Base-by-base conservation (phyloP, 2,797 vertebrate species). In the Amniataba percoides region DNA sequence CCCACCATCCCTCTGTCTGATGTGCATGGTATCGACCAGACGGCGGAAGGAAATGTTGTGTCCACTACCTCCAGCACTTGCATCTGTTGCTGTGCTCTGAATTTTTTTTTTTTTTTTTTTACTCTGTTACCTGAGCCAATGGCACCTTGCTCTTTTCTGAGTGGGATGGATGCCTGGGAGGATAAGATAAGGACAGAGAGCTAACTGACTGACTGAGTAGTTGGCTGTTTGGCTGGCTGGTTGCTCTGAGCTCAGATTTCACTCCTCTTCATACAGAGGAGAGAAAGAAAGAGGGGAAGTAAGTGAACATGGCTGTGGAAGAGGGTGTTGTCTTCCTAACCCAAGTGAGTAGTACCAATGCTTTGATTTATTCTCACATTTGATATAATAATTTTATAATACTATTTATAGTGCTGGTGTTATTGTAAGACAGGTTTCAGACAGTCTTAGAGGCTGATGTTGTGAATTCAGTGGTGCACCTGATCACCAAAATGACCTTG, bases 271-370 rank as follows among this genome's bases (percentile, higher is more conserved):
- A 43, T 39, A 77, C 67, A 69, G 81, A 85, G 77, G 84, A 80
- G 82, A 57, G 81, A 80, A 67, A 86, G 77, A 86, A 64, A 67
- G 61, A 82, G 71, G 74, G 65, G 57, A 16, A 72, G 78, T 72
- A 66, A 63, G 78, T 77, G 80, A 85, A 64, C 80, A 93, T 94
- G 92, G 90, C 92, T 66, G 91, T 93, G 83, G 92, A 93, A 69
- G 94, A 94, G 11, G 92, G 89, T 73, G 87, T 85, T 62, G 87
- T 82, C 71, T 89, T 84, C 65, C 68, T 88, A 34, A 80, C 86
- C 36, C 86, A 87, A 87, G 93, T 94, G 86, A 94, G 92, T 93
- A 66, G 25, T 49, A 51, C 21, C 57, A 19, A 40, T 16, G 63
- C 60, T 78, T 31, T 11, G 19, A 46, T 67, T 65, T 14, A 55